phyloP scores from a whole-genome alignment of 1,140 invertebrate genomes.

The Chionoecetes opilio region DNA sequence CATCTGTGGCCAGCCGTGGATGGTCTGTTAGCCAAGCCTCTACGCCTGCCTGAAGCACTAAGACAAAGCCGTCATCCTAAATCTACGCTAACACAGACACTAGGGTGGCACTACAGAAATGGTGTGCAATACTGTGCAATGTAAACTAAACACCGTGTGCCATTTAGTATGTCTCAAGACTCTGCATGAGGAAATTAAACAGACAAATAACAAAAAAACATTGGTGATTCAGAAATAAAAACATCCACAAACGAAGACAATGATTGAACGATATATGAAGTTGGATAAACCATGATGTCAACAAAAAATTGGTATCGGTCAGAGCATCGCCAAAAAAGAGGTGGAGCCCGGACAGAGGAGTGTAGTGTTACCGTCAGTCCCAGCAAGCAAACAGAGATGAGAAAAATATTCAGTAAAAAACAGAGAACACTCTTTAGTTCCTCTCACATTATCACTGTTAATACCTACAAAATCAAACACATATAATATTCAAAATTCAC shows the following conservation, averaged over 20 bases:
- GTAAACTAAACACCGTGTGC: constrained; percentile 54
- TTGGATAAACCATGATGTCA: constrained; percentile 54
- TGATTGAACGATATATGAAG: constrained; percentile 34
- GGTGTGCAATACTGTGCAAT: constrained; percentile 47
- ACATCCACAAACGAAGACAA: constrained; percentile 52
- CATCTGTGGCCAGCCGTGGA: neutral
- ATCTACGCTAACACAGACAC: constrained; percentile 42
- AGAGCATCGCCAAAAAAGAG: constrained; percentile 56
- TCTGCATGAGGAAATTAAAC: constrained; percentile 61
- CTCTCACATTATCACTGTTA: constrained; percentile 44
- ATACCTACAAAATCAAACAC: constrained; percentile 46
- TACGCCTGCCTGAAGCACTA: constrained; percentile 59
- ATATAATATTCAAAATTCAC: constrained; percentile 10
- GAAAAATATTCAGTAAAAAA: constrained; percentile 74
- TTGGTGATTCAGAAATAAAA: constrained; percentile 36
- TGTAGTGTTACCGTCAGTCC: constrained; percentile 73
- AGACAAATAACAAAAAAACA: constrained; percentile 9
- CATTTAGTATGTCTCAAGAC: constrained; percentile 54
- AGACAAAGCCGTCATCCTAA: constrained; percentile 40
- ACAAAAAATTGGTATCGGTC: constrained; percentile 63
- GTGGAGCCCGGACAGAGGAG: constrained; percentile 59
- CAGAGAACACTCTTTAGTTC: constrained; percentile 28
- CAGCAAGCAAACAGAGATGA: constrained; percentile 73
- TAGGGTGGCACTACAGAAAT: constrained; percentile 55
- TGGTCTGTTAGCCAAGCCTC: neutral